Conservation (phyloP, 2,888 invertebrate species). For the Chirona hameri region DNA sequence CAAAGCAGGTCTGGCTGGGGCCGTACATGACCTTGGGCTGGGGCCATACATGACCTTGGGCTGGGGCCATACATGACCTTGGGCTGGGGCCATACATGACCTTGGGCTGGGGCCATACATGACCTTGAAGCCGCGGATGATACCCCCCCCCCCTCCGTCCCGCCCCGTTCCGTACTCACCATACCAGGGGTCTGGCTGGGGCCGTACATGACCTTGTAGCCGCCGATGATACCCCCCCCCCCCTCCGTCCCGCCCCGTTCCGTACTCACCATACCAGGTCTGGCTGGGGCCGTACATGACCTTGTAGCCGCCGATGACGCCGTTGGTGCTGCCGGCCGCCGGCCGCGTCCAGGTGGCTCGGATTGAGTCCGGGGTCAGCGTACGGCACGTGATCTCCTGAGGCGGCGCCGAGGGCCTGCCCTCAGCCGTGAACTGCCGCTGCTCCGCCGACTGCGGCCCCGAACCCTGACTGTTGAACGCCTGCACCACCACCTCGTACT, state of each 20-base stretch:
- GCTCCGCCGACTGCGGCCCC: constrained; percentile 84
- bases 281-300: constrained; percentile 87
- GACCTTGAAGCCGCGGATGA: too few species aligned
- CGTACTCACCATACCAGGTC: constrained; percentile 82
- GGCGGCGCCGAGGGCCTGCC: constrained; percentile 89
- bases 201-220: constrained; percentile 90
- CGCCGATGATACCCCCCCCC: constrained; percentile 82
- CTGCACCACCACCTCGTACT: constrained; percentile 92
- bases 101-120: too few species aligned
- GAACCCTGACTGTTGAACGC: constrained; percentile 92
- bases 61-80: too few species aligned
- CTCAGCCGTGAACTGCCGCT: constrained; percentile 88
- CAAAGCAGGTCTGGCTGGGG: constrained; percentile 87
- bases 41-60: too few species aligned
- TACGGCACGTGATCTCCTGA: constrained; percentile 80
- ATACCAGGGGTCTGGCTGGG: constrained; percentile 83
- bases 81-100: too few species aligned
- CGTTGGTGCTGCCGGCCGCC: constrained; percentile 84
- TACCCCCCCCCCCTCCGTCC: too few species aligned
- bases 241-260: too few species aligned
- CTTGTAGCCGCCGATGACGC: constrained; percentile 93
- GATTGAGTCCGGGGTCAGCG: constrained; percentile 89
- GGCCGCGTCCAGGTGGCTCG: constrained; percentile 93
- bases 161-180: too few species aligned
- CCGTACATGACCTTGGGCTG: too few species aligned